Evolutionary conservation across 2,113 vertebrate species (phyloP), one percentile per base, ranked within the genome.

Genomic region (Mustela lutreola): DNA sequence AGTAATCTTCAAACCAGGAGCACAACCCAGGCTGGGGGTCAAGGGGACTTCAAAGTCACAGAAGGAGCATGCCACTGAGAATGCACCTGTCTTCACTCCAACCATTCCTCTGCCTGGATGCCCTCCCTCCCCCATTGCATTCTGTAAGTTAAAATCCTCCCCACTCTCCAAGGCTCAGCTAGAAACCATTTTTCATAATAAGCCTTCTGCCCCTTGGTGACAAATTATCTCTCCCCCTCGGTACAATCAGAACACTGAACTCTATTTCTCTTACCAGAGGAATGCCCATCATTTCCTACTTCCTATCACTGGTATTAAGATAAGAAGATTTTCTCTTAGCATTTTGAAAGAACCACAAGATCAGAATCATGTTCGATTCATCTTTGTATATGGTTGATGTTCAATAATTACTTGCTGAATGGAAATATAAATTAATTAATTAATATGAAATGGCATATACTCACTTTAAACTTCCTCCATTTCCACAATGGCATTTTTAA

Each of bases 301-400:
- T 81, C 39, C 9, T 86, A 10, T 60, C 36, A 15, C 10, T 53
- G 24, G 21, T 63, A 94, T 86, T 76, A 70, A 88, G 65, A 45
- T 70, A 60, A 42, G 1, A 70, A 28, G 15, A n/a, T n/a, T 78
- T 65, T 92, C 75, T 92, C 50, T 42, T 60, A 71, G 36, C 33
- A 80, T 56, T 56, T 50, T 93, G 45, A 90, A 96, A 90, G 50
- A 97, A 90, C 86, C 31, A 26, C 26, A 82, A 86, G 21, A 60
- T 12, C 7, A 70, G 42, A 71, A 62, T 53, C 16, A 63, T 26
- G 24, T 87, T 42, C 71, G 18, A 83, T 79, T 75, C 33, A 88
- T 39, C 31, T 63, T 36, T 36, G 31, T 11, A 48, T 70, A 48
- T 1, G 60, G 10, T 2, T 85, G 22, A 75, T 92, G 33, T 63